Evolutionary conservation across 2,113 vertebrate genomes (phyloP).

Genomic region (Dasypus novemcinctus): DNA sequence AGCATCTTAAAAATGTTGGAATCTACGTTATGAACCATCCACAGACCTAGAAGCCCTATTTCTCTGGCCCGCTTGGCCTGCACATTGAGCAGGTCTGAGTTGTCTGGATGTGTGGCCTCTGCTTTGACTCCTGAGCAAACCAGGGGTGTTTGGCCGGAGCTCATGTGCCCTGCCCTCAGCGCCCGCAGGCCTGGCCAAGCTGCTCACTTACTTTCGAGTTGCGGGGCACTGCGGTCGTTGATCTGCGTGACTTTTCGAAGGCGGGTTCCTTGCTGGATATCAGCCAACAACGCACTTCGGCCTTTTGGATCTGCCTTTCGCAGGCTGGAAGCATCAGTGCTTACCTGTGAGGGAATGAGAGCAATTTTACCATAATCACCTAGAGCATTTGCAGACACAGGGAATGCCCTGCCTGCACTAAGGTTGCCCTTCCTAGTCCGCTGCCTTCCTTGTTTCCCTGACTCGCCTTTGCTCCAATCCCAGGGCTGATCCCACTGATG

Average conservation of each 20-base stretch:
- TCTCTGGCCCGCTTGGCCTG: background rate
- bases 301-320: conserved; percentile 83
- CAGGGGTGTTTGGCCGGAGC: background rate
- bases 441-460: background rate
- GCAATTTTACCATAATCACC: background rate
- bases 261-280: conserved; percentile 94
- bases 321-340: conserved; percentile 77
- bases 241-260: conserved; percentile 91
- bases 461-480: background rate
- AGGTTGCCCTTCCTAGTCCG: background rate
- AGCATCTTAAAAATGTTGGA: background rate
- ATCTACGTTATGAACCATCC: background rate
- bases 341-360: conserved; percentile 73
- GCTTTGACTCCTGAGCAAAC: background rate
- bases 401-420: background rate
- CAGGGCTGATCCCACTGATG: background rate
- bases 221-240: conserved; percentile 93
- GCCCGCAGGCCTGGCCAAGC: fast-evolving
- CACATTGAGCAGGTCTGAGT: background rate
- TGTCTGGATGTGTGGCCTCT: too few species aligned
- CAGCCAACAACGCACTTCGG: conserved; percentile 90
- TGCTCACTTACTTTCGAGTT: conserved; percentile 89
- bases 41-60: background rate
- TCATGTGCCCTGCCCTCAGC: background rate
- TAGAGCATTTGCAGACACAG: background rate